Evolutionary conservation across 1,140 invertebrate genomes (phyloP), one percentile per base, ranked within the genome.

Genomic region (Lanistes nyassanus): DNA sequence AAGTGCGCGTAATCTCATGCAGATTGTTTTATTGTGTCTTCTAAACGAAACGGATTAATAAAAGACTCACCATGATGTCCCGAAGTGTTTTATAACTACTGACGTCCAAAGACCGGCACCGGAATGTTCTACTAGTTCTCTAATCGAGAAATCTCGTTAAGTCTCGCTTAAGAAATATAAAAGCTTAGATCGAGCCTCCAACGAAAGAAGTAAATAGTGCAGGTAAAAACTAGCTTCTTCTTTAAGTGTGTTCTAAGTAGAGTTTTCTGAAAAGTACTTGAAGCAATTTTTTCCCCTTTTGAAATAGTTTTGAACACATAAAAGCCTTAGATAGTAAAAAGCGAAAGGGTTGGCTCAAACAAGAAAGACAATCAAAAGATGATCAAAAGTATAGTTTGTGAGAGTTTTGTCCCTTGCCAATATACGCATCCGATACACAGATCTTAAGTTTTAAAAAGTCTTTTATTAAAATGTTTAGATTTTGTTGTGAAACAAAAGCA

Each of bases 91-190:
- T 26, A 11, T 60, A 60, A 3, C 11, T 11, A 31, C 23, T 47
- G 42, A 31, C 29, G 11, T 26, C 3, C 29, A 16, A 9, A 11
- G 29, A 60, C 56, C 23, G 56, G n/a, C 23, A 60, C 1, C 56
- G 23, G 56, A 60, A 60, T 60, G 56, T 60, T 60, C 56, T 23
- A 60, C 56, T n/a, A 11, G 51, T 60, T 60, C n/a, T 31, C 56
- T 47, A 47, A 47, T 13, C 42, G 42, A 13, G 42, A 60, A 11
- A 9, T 60, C 56, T 26, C 56, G 56, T 11, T 1, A n/a, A 11
- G 9, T 60, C 56, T 60, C 56, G 56, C 56, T 7, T 60, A 1
- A n/a, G 56, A 60, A 60, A 19, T 3, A 23, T 53, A 60, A 60
- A 60, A 2, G 29, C 23, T n/a, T 9, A 9, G 23, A 60, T n/a